Percentiles rank a stretch among this genome's conserved stretches.
These are phyloP conservation scores for Cyprinodon diabolis DNA, from an alignment of 2,797 vertebrate genomes.

Conservation along the genomic window DNA sequence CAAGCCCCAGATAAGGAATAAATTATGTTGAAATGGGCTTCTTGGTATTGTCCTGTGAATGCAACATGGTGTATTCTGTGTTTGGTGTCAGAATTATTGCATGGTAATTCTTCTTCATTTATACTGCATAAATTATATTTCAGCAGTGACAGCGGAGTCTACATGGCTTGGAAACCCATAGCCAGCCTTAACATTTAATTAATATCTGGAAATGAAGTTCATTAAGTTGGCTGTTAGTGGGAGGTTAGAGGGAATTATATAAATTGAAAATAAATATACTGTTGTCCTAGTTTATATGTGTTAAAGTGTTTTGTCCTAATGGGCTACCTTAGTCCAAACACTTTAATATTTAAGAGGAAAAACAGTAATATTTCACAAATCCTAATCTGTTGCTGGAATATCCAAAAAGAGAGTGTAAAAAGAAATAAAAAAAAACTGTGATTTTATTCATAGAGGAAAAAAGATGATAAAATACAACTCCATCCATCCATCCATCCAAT, in stretches of 20 bases:
- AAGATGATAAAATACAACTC: conserved; percentile 15
- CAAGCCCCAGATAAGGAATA: conserved; percentile 26
- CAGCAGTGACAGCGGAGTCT: conserved; percentile 65
- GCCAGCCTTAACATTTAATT: conserved; percentile 69
- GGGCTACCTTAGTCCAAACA: conserved; percentile 18
- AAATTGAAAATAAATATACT: not conserved
- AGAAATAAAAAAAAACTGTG: conserved; percentile 38
- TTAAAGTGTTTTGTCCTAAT: conserved; percentile 12
- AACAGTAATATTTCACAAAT: conserved; percentile 37
- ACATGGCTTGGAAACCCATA: conserved; percentile 59
- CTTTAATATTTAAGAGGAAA: conserved; percentile 35
- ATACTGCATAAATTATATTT: conserved; percentile 77
- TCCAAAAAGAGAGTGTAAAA: conserved; percentile 23
- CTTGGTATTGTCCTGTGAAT: conserved; percentile 54
- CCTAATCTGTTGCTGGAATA: conserved; percentile 51
- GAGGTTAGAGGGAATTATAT: conserved; percentile 17
- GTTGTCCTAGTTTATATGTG: conserved; percentile 4
- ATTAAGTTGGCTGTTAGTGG: conserved; percentile 66
- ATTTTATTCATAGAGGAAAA: conserved; percentile 14
- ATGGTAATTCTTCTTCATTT: conserved; percentile 78
- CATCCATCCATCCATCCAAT: no score
- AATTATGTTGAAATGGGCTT: conserved; percentile 34
- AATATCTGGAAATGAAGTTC: conserved; percentile 65
- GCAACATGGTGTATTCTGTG: conserved; percentile 56
- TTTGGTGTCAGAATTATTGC: conserved; percentile 64